phyloP scores from a whole-genome alignment of 2,113 vertebrate species.

The Solea senegalensis region DNA sequence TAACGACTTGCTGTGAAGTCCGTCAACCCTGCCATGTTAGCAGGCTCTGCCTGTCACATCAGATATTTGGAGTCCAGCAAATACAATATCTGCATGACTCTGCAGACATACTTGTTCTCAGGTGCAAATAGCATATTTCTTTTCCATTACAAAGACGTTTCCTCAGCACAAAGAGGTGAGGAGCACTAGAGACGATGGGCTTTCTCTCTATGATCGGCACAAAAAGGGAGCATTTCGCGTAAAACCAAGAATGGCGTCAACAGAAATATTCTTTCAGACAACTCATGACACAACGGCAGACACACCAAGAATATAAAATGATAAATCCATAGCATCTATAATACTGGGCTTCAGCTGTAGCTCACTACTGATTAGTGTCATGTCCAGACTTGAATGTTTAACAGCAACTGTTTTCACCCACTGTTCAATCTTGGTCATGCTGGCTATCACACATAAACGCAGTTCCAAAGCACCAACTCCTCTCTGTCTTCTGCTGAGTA shows the following conservation, averaged over 20 bases:
- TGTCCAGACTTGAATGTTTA: conserved; percentile 27
- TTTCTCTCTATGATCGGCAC: neutral
- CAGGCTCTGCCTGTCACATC: conserved; percentile 19
- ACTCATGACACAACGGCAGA: too few species aligned
- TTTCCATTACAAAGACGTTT: conserved; percentile 10
- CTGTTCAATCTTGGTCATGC: conserved; percentile 21
- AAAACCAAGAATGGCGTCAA: conserved; percentile 5
- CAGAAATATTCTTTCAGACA: conserved; percentile 4
- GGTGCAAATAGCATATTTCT: neutral
- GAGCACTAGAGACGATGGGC: neutral
- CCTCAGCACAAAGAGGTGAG: neutral
- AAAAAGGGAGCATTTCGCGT: neutral
- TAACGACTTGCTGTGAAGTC: too few species aligned
- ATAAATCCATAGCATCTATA: neutral
- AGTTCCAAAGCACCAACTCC: neutral
- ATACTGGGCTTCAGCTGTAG: neutral
- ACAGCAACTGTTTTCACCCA: conserved; percentile 10
- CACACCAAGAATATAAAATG: too few species aligned
- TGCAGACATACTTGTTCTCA: neutral
- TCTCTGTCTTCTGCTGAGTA: conserved; percentile 1
- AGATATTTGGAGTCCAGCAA: conserved; percentile 12
- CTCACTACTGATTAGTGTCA: conserved; percentile 29
- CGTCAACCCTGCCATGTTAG: neutral
- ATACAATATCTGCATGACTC: conserved; percentile 3
- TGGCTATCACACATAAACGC: conserved; percentile 13